Base-by-base conservation (phyloP, 2,888 invertebrate species). In the Parnassius mnemosyne region DNA sequence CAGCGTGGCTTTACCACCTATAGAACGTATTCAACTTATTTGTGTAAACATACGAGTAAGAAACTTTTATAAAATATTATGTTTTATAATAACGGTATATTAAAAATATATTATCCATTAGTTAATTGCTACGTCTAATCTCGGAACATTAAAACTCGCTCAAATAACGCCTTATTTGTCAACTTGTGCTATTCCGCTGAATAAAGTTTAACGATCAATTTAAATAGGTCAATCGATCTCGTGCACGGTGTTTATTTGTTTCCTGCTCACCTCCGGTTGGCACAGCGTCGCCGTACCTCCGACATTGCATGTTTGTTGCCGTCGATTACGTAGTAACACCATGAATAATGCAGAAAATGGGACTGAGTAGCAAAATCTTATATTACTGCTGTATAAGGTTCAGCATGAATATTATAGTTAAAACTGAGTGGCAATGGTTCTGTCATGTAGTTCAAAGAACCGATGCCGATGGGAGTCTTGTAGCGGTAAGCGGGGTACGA, bases 251-350 rank as follows among this genome's bases (percentile, higher is more conserved):
- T 61, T 55, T 61, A 42, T 57, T 57, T 53, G 50, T 62, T 65
- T 65, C 62, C 65, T 63, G 65, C 41, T 65, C 60, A 60, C 60
- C 65, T 65, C 62, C 9, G 60, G 53, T 25, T 47, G 53, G 43
- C 44, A 60, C 42, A 62, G 53, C 43, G 57, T 58, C 53, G 62
- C 44, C 53, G 54, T 10, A 9, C 57, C 25, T 5, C 34, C 20
- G 10, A n/a, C 47, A 42, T 53, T 53, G 34, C 53, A 44, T 54
- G 49, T 13, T 20, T 49, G 10, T 25, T 41, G 49, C 25, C 25
- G 43, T 61, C 10, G 9, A 56, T 61, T 61, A 41, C 12, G 50
- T 55, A 57, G 51, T 9, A n/a, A 34, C 25, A 53, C 61, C 61
- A 61, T 42, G 10, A 44, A 11, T 50, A 20, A 9, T 43, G n/a